phyloP scores from a whole-genome alignment of 1,140 invertebrate genomes.

The Drosophila azteca region DNA sequence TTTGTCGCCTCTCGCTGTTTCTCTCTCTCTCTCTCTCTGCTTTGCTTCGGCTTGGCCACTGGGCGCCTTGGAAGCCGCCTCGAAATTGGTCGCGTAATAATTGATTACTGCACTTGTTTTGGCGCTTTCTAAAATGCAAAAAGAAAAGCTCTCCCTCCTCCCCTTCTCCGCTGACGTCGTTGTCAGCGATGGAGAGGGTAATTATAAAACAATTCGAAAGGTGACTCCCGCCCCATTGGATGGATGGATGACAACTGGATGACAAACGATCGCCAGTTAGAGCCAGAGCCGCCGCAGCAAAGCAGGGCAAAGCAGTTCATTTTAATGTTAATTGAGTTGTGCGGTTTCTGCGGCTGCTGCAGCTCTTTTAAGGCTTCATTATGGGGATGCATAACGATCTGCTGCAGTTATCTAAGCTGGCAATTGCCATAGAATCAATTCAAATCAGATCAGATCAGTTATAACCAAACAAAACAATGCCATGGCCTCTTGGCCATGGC shows the following conservation, averaged over 20 bases:
- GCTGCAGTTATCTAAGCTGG: conserved; percentile 27
- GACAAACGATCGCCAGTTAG: conserved; percentile 45
- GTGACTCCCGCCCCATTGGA: conserved; percentile 42
- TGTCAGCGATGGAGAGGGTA: conserved; percentile 13
- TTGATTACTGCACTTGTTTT: conserved; percentile 77
- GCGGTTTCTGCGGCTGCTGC: conserved; percentile 1
- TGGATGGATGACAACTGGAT: conserved; percentile 22
- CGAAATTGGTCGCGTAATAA: conserved; percentile 62
- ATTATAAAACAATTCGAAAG: conserved; percentile 79
- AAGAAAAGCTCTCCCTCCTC: conserved; percentile 36
- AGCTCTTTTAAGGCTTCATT: conserved; percentile 42
- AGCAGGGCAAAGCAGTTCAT: conserved; percentile 27
- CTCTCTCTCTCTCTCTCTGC: background rate
- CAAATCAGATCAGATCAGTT: background rate
- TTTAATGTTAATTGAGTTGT: conserved; percentile 50
- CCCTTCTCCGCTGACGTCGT: background rate
- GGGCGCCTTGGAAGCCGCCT: background rate
- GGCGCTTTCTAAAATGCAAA: conserved; percentile 73
- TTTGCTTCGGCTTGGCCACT: too few species aligned
- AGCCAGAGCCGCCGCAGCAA: background rate
- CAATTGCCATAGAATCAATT: conserved; percentile 25
- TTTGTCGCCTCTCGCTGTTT: background rate
- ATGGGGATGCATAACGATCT: conserved; percentile 28
- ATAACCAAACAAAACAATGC: background rate
- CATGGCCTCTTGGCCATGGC: too few species aligned